Evolutionary conservation across 2,888 invertebrate species (phyloP), one percentile per base, ranked within the genome.

Genomic region (Calameuta filiformis): DNA sequence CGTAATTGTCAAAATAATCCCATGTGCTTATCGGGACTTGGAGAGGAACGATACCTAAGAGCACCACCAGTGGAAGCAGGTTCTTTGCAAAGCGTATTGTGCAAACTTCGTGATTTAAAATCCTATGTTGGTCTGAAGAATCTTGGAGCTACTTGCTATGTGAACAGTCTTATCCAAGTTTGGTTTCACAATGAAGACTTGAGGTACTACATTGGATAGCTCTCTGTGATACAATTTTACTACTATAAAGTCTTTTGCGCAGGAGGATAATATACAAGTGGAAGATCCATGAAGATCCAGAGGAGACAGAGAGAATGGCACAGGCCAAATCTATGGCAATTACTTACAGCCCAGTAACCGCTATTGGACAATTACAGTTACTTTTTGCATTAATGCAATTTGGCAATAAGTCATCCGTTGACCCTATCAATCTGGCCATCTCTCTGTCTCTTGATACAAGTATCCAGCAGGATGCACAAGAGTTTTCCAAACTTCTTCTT

Each of bases 91-190:
- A 89, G 91, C 83, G 89, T 89, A 73, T 81, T 91, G 30, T 85
- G 86, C 1, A 91, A 91, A 83, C 80, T 91, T 35, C 87, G 93
- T 12, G 89, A 90, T 80, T 91, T 92, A n/a, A 92, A 91, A 0
- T 90, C 92, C 73, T 94, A 93, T 88, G 94, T 93, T 33, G 94
- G 94, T 2, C 88, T 94, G 79, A 93, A 93, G 89, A 94, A 94
- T 89, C 91, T 94, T 68, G 94, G 95, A 75, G 94, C 94, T 23
- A 95, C 94, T 1, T 95, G 94, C 87, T 95, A 95, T 86, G 94
- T 94, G 9, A 95, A 95, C 88, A 94, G 94, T 83, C 92, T 94
- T 77, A 92, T 94, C 76, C 93, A 94, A 90, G 91, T 94, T 68
- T 94, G 94, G 94, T 94, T 93, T 87, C 94, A 94, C 86, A 94